Conservation (phyloP, 2,113 vertebrate genomes). For the Perognathus longimembris region DNA sequence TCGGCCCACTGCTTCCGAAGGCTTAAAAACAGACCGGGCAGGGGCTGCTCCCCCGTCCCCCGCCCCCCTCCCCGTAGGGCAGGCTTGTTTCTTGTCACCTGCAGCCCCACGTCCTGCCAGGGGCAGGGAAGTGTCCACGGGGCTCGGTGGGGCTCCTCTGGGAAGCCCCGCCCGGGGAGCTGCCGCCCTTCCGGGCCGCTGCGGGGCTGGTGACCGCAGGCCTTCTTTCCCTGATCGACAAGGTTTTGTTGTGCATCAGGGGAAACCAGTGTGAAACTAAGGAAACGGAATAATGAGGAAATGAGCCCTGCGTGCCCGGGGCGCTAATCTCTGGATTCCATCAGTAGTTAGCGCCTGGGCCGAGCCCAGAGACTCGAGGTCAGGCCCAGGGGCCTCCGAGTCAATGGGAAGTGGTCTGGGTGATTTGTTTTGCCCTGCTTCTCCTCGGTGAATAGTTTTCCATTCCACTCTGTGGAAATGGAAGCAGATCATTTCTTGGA, state of each 20-base stretch:
- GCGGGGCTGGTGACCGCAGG: conserved; percentile 18
- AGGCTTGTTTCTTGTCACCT: background rate
- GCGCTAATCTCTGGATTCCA: conserved; percentile 83
- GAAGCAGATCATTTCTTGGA: conserved; percentile 16
- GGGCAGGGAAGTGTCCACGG: background rate
- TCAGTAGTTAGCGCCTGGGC: conserved; percentile 84
- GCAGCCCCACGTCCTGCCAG: too few species aligned
- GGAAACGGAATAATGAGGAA: conserved; percentile 83
- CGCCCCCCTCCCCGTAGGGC: too few species aligned
- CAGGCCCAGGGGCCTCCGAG: conserved; percentile 81
- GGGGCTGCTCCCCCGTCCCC: too few species aligned
- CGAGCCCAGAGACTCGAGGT: conserved; percentile 80
- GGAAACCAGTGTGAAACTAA: conserved; percentile 78
- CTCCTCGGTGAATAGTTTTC: conserved; percentile 56
- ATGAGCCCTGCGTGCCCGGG: conserved; percentile 78
- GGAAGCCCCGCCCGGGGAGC: too few species aligned
- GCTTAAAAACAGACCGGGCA: background rate
- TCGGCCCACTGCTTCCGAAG: conserved; percentile 56
- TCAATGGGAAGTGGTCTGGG: conserved; percentile 80
- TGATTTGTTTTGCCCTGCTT: conserved; percentile 79
- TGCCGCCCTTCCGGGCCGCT: background rate
- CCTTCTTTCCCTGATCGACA: background rate
- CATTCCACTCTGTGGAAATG: conserved; percentile 63
- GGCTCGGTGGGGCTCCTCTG: background rate
- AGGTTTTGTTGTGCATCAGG: conserved; percentile 76